A percentile compares a stretch with the other conserved stretches of the same genome.
phyloP scores from a whole-genome alignment of 2,888 invertebrate species.

The Lottia scabra region DNA sequence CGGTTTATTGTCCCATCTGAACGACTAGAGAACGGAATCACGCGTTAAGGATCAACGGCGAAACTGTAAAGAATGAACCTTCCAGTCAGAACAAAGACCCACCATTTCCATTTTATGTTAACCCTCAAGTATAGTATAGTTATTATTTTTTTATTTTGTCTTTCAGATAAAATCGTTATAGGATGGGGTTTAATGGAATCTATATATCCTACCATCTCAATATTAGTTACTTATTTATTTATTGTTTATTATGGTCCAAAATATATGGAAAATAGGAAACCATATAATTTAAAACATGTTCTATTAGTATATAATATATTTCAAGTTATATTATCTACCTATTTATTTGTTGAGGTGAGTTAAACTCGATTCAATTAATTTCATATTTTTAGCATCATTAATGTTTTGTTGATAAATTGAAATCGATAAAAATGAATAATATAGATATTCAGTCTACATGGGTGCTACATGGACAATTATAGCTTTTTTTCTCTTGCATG shows the following conservation, averaged over 20 bases:
- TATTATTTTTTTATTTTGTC: background rate
- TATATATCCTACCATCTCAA: conserved; percentile 23
- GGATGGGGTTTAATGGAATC: conserved; percentile 36
- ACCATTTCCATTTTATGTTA: too few species aligned
- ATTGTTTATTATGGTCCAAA: conserved; percentile 83
- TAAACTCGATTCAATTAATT: background rate
- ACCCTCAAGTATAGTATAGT: too few species aligned
- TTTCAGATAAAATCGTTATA: conserved; percentile 32
- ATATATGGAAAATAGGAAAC: conserved; percentile 81
- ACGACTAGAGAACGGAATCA: too few species aligned
- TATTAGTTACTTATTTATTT: conserved; percentile 31
- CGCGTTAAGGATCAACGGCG: too few species aligned
- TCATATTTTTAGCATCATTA: background rate
- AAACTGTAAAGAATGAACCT: too few species aligned
- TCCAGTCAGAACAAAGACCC: too few species aligned
- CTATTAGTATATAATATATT: conserved; percentile 87
- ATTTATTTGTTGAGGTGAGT: conserved; percentile 82
- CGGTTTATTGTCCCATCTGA: too few species aligned
- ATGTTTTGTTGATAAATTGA: too few species aligned
- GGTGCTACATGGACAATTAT: too few species aligned
- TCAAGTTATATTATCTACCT: conserved; percentile 85
- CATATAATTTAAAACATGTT: conserved; percentile 81
- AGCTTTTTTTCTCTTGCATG: too few species aligned
- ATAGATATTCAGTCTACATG: too few species aligned
- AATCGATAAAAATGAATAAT: too few species aligned